phyloP scores from a whole-genome alignment of 2,113 vertebrate genomes.

The Cairina moschata region DNA sequence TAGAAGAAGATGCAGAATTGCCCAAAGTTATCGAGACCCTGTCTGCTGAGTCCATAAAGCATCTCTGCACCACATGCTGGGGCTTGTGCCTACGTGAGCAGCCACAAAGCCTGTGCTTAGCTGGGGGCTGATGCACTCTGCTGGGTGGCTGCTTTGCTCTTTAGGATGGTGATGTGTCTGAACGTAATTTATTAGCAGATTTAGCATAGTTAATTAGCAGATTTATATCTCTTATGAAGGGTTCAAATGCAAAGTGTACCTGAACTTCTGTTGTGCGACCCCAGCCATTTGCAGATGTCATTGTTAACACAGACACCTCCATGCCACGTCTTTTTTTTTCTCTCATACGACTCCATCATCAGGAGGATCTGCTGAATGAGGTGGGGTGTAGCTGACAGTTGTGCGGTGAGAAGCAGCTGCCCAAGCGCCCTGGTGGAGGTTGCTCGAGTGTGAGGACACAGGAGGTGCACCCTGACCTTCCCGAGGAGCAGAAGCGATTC shows the following conservation, averaged over 20 bases:
- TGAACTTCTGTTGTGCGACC: neutral
- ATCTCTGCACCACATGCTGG: neutral
- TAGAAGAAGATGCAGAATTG: fast-evolving
- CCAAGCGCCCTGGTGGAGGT: neutral
- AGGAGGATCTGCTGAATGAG: fast-evolving
- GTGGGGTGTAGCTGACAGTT: neutral
- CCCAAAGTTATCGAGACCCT: neutral
- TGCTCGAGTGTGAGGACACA: neutral
- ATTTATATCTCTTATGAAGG: neutral
- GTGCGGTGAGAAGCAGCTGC: neutral
- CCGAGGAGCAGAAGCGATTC: neutral
- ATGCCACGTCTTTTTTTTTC: fast-evolving
- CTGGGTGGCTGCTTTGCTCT: neutral
- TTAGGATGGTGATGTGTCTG: fast-evolving
- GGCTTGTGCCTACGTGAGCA: neutral
- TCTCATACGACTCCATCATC: fast-evolving
- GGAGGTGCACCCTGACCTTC: neutral
- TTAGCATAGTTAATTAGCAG: too few relatives aligned
- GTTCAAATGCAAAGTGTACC: too few relatives aligned
- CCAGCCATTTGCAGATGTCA: fast-evolving
- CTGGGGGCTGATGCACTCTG: fast-evolving
- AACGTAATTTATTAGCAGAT: neutral
- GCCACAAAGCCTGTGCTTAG: neutral
- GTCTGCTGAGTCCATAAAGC: fast-evolving
- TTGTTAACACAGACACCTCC: fast-evolving